Percentiles rank a stretch among this genome's conserved stretches.
Evolutionary conservation across 2,888 invertebrate genomes (phyloP).

Genomic region (Cheilosia soror): DNA sequence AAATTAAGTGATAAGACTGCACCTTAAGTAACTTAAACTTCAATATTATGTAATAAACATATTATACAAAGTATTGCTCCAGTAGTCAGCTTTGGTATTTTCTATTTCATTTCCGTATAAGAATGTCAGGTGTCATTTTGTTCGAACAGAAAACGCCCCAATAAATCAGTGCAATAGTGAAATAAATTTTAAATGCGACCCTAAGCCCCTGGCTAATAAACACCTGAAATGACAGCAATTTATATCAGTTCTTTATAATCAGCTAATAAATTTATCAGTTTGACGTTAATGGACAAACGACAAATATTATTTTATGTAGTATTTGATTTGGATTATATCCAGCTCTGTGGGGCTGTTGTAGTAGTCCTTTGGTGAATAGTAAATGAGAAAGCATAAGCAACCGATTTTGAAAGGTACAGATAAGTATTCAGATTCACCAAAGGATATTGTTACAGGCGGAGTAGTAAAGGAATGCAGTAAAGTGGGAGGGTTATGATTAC

Average conservation of each 20-base stretch:
- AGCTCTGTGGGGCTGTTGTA: too few species aligned
- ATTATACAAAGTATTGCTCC: background rate
- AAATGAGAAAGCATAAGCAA: too few species aligned
- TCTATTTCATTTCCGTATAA: background rate
- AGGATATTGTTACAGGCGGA: too few species aligned
- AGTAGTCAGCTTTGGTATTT: background rate
- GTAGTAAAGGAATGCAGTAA: too few species aligned
- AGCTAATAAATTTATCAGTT: background rate
- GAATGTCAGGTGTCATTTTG: background rate
- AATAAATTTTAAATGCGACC: background rate
- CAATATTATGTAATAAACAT: background rate
- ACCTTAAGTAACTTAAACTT: background rate
- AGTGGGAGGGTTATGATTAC: too few species aligned
- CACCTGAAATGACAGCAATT: background rate
- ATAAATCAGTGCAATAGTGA: slow-evolving; percentile 2
- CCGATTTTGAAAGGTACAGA: too few species aligned
- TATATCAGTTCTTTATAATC: background rate
- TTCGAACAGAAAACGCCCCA: background rate
- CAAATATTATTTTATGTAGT: background rate
- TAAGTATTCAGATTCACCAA: too few species aligned
- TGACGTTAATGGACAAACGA: background rate
- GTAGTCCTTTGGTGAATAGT: too few species aligned
- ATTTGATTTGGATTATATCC: background rate
- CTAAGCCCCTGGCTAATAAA: background rate
- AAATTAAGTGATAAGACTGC: background rate